phyloP scores from a whole-genome alignment of 2,113 vertebrate species.

The Herpetotheres cachinnans region DNA sequence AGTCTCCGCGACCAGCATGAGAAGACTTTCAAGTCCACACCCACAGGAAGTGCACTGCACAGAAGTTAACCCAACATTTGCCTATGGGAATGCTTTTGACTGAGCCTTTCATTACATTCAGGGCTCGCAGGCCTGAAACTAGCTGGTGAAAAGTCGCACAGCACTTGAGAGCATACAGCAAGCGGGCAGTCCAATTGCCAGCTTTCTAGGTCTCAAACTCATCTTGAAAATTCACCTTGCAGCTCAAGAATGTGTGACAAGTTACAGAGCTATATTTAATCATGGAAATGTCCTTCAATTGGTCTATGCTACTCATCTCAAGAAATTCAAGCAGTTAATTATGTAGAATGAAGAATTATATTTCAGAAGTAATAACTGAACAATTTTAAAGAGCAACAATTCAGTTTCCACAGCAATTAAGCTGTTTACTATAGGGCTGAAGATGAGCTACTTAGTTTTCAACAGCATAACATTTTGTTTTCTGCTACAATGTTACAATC shows the following conservation, averaged over 20 bases:
- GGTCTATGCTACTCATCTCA: not conserved
- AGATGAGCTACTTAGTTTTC: not conserved
- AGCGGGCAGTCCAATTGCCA: not conserved
- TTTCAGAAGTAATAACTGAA: not conserved
- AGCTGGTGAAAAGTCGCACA: not conserved
- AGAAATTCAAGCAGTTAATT: not conserved
- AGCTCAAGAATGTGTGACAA: not conserved
- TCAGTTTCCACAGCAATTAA: not conserved
- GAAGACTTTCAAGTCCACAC: not conserved
- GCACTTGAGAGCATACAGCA: not conserved
- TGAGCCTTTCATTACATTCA: not conserved
- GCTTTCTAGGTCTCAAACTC: not conserved
- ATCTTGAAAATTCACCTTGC: not conserved
- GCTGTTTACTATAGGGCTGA: not conserved
- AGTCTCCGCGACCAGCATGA: accelerated
- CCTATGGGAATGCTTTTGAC: not conserved
- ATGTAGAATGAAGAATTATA: not conserved
- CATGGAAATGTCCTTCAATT: not conserved
- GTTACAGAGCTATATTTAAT: not conserved
- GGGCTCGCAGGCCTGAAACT: not conserved
- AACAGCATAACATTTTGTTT: not conserved
- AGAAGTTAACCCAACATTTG: not conserved
- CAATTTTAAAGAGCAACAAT: not conserved
- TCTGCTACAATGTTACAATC: not conserved
- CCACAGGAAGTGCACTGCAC: not conserved